Evolutionary conservation across 1,140 invertebrate species (phyloP).

Genomic region (Chlorops oryzae): DNA sequence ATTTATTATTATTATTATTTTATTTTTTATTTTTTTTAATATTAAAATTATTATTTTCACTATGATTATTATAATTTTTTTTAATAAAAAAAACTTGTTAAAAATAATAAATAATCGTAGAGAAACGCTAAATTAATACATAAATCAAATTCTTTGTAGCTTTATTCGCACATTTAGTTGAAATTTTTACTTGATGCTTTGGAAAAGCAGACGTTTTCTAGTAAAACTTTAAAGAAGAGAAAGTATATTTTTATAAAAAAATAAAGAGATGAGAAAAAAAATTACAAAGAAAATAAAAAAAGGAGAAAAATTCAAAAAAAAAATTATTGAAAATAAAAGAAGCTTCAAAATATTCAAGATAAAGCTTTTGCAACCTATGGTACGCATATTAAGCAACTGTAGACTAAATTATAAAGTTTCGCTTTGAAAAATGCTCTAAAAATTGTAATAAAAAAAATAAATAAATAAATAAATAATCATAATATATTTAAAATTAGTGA

Average conservation of each 20-base stretch:
- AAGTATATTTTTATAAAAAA: background rate
- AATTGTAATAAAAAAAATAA: conserved; percentile 21
- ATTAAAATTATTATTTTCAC: background rate
- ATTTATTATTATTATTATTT: conserved; percentile 2
- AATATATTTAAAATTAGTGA: conserved; percentile 13
- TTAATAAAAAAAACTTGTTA: background rate
- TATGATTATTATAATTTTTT: background rate
- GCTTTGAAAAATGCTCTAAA: conserved; percentile 17
- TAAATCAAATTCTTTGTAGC: background rate
- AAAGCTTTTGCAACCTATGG: background rate
- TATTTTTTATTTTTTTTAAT: background rate
- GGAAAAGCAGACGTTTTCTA: no score
- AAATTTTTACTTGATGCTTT: no score
- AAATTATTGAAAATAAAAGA: background rate
- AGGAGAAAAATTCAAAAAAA: background rate
- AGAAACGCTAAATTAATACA: background rate
- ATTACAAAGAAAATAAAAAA: background rate
- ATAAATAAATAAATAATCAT: conserved; percentile 28
- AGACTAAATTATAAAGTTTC: conserved; percentile 22
- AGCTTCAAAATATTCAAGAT: conserved; percentile 9
- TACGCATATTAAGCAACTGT: background rate
- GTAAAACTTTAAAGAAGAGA: background rate
- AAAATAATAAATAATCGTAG: background rate
- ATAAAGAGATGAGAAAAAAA: background rate
- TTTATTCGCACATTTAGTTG: no score